Base-by-base conservation (phyloP, 2,113 vertebrate species). In the Redunca redunca region DNA sequence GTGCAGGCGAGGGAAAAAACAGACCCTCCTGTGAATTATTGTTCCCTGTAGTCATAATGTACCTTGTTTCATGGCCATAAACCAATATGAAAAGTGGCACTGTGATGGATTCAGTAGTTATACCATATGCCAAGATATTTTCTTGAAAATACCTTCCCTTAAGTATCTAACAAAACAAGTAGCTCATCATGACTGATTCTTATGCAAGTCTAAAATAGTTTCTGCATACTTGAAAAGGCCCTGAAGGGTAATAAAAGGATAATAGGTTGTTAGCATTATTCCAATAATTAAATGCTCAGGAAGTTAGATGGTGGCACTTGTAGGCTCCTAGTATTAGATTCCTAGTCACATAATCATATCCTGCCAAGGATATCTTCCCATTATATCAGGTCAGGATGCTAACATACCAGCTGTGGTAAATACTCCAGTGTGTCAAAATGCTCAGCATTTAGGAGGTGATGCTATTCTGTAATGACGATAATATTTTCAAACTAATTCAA, bases 41-140 rank as follows among this genome's bases (percentile, higher is more conserved):
- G 13, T 81, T 96, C 95, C 91, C 96, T 88, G 26, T 87, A 92
- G 96, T 77, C 90, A 93, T 86, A 97, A 97, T 96, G 80, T 80
- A 55, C 93, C 88, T 95, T 97, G 80, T 98, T 98, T 97, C 48
- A 74, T 98, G 71, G 83, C 58, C 97, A 97, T 98, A 98, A 98
- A 98, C 84, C 97, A 98, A 95, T 96, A 92, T 87, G 83, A 96
- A 97, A 98, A 97, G 93, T 97, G 97, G 55, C 57, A 90, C 28
- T 93, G 64, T 93, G 97, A 97, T 94, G n/a, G 95, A 96, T 98
- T 98, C 95, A 97, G 82, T 90, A 86, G 94, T 90, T 93, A 82
- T 16, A 93, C 94, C 95, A 97, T 96, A 97, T 97, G 97, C 94
- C 62, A 95, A 71, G 50, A 89, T 96, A 74, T 96, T 93, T 96